Conservation (phyloP, 2,888 invertebrate species). For the Chrysolina americana region DNA sequence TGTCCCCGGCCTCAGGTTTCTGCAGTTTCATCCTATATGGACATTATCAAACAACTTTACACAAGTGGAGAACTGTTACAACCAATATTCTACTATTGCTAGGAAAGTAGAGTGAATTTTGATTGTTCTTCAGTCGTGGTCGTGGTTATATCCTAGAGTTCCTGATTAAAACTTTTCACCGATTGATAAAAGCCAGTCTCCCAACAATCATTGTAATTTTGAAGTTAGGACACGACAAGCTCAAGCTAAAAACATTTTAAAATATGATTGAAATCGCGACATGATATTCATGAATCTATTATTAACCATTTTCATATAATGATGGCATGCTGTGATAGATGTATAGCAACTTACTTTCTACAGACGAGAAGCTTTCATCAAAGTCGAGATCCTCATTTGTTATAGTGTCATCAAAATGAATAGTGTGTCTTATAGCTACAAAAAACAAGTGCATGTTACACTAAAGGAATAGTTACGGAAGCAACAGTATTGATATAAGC, state of each 20-base stretch:
- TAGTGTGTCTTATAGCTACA: constrained; percentile 60
- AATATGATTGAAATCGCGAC: not conserved
- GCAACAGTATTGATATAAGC: constrained; percentile 1
- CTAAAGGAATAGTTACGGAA: not conserved
- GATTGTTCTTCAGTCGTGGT: no score
- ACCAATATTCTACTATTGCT: no score
- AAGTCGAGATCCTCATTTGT: constrained; percentile 59
- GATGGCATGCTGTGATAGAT: constrained; percentile 16
- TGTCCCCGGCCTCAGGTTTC: no score
- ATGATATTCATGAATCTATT: constrained; percentile 7
- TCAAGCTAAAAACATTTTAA: not conserved
- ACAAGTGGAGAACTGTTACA: no score
- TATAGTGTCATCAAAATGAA: constrained; percentile 61
- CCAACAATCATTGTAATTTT: no score
- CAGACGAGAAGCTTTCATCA: constrained; percentile 59
- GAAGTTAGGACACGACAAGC: no score
- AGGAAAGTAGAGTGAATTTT: no score
- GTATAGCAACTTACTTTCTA: constrained; percentile 59
- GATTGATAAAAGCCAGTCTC: no score
- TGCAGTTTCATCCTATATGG: no score
- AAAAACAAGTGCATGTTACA: constrained; percentile 45
- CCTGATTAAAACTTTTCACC: no score
- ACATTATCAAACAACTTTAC: no score
- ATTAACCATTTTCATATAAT: not conserved
- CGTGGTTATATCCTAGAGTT: no score